Evolutionary conservation across 2,113 vertebrate genomes (phyloP).

Genomic region (Misgurnus mizolepis): DNA sequence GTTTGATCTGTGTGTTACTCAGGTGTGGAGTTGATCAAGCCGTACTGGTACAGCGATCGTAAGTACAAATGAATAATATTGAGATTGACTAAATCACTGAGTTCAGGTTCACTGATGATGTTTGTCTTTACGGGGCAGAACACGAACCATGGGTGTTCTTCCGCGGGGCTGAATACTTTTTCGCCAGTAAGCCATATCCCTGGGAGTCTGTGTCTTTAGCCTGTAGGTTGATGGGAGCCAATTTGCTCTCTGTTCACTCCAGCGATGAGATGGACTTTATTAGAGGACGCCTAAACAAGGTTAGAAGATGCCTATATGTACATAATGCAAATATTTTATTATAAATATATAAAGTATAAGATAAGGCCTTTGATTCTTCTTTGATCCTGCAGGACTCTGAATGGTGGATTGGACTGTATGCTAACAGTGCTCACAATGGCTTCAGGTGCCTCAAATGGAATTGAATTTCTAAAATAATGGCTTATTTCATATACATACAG

Average conservation of each 20-base stretch:
- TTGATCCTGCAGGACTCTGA: constrained; percentile 75
- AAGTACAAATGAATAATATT: constrained; percentile 60
- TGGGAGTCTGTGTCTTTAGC: constrained; percentile 82
- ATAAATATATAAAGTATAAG: not conserved
- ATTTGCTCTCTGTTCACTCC: constrained; percentile 83
- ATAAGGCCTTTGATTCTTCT: constrained; percentile 1
- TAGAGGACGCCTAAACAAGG: constrained; percentile 80
- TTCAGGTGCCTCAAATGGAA: constrained; percentile 74
- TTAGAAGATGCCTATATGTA: constrained; percentile 58
- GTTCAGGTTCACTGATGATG: not conserved
- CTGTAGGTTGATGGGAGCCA: constrained; percentile 82
- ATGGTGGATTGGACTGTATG: constrained; percentile 89
- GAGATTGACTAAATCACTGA: not conserved
- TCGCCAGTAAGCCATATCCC: constrained; percentile 71
- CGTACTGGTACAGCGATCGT: constrained; percentile 88
- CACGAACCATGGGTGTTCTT: constrained; percentile 85
- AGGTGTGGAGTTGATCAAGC: constrained; percentile 83
- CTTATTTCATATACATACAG: no score
- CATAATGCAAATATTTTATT: not conserved
- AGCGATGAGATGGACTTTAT: constrained; percentile 84
- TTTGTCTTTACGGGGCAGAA: constrained; percentile 70
- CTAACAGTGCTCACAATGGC: constrained; percentile 64
- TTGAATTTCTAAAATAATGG: not conserved
- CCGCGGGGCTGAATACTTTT: constrained; percentile 73
- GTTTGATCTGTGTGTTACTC: constrained; percentile 51